Evolutionary conservation across 2,888 invertebrate genomes (phyloP).

Genomic region (Parnassius apollo): DNA sequence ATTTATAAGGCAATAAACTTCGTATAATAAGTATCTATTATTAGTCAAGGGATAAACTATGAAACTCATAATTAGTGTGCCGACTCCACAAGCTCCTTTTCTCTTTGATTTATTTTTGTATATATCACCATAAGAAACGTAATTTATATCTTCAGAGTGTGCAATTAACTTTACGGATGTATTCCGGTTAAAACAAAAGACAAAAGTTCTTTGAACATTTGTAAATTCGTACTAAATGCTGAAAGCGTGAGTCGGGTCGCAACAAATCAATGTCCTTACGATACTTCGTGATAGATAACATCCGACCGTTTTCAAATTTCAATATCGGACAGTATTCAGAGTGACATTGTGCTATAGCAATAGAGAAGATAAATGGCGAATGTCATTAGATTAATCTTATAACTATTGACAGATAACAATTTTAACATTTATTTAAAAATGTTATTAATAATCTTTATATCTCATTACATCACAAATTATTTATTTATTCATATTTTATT

Average conservation of each 20-base stretch:
- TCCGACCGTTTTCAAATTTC: constrained; percentile 24
- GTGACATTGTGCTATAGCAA: constrained; percentile 13
- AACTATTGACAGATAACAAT: too few species aligned
- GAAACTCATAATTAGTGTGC: constrained; percentile 5
- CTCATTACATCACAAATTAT: too few species aligned
- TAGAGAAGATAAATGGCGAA: background rate
- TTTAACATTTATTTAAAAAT: too few species aligned
- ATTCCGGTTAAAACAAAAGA: constrained; percentile 21
- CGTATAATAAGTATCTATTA: too few species aligned
- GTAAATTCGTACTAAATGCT: constrained; percentile 25
- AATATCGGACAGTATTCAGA: constrained; percentile 14
- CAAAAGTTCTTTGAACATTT: constrained; percentile 22
- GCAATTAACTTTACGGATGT: constrained; percentile 26
- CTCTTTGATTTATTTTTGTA: constrained; percentile 12
- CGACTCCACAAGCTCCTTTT: constrained; percentile 4
- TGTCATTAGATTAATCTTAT: too few species aligned
- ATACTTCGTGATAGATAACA: constrained; percentile 37
- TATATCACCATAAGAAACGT: constrained; percentile 7
- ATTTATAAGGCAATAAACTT: too few species aligned
- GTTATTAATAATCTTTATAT: too few species aligned
- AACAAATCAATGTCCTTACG: constrained; percentile 50
- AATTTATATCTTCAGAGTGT: constrained; percentile 20
- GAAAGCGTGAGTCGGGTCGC: constrained; percentile 39
- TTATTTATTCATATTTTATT: too few species aligned
- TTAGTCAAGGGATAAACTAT: too few species aligned